Base-by-base conservation (phyloP, 2,113 vertebrate genomes). In the Chaetura pelagica region DNA sequence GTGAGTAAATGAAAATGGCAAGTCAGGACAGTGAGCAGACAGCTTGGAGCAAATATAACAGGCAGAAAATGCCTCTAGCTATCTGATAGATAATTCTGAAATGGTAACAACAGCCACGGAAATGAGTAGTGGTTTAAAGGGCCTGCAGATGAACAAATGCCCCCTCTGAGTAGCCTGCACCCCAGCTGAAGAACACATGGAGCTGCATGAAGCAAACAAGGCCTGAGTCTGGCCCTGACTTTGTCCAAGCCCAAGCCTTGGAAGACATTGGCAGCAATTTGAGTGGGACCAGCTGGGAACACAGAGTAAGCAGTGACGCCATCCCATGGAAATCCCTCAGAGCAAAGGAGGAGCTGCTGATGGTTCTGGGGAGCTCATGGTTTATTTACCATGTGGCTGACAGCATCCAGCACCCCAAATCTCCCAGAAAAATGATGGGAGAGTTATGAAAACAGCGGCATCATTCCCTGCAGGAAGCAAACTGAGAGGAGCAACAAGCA, bases 261-360 rank as follows among this genome's bases (percentile, higher is more conserved):
- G 68, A 10, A 34, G 5, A 14, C 4, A 4, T 5, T 19, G 17
- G 30, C 57, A 42, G 49, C 5, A 3, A 11, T 11, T 4, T 3
- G 17, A 46, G 52, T 0, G 34, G 59, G 20, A 16, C 34, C 18
- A 0, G n/a, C 58, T 5, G 58, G 67, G 54, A 44, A 2, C 6
- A 7, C 2, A 11, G 48, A 2, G 55, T 7, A 27, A 17, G 81
- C 74, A 30, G 61, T 4, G 13, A 42, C 13, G 40, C 14, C 40
- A 42, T 42, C 46, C 46, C 21, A 21, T 48, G 46, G 46, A 21
- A 48, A 48, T 48, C 19, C 46, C 46, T 48, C 46, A 21, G 19
- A 20, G 19, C 46, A 48, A 20, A 48, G 20, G 19, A 48, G 46
- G 19, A 48, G 46, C 46, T 21, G 21, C 46, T 48, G 46, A 10